phyloP scores from a whole-genome alignment of 2,888 invertebrate species.

The Drosophila merina region DNA sequence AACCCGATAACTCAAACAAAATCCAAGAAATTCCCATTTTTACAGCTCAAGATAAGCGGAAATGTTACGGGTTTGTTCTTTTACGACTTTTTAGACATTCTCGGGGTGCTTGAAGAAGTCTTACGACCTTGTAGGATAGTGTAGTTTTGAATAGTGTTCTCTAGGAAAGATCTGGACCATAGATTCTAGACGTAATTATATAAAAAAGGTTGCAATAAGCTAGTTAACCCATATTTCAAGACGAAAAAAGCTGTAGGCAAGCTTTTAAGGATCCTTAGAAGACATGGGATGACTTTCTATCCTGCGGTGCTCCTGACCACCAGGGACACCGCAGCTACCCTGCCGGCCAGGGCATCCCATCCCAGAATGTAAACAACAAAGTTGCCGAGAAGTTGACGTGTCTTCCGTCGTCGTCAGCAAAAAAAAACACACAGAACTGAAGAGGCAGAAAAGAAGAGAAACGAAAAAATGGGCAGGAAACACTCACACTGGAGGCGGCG shows the following conservation, averaged over 20 bases:
- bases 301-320: not conserved
- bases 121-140: not conserved
- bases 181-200: too few relatives aligned
- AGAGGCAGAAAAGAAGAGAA: not conserved
- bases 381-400: conserved; percentile 46
- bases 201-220: not conserved
- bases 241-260: not conserved
- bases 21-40: not conserved
- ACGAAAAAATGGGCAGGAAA: not conserved
- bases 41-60: not conserved
- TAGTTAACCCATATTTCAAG: not conserved
- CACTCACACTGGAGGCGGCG: conserved; percentile 83
- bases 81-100: not conserved
- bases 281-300: not conserved
- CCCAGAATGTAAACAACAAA: conserved; percentile 15
- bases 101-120: not conserved
- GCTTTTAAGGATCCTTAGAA: not conserved
- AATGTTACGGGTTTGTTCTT: not conserved
- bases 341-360: not conserved
- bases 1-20: not conserved
- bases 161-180: too few relatives aligned
- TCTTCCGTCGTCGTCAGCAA: conserved; percentile 66
- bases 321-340: too few relatives aligned
- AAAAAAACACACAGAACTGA: conserved; percentile 37
- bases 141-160: not conserved